phyloP scores from a whole-genome alignment of 2,113 vertebrate species.

The Dicentrarchus labrax region DNA sequence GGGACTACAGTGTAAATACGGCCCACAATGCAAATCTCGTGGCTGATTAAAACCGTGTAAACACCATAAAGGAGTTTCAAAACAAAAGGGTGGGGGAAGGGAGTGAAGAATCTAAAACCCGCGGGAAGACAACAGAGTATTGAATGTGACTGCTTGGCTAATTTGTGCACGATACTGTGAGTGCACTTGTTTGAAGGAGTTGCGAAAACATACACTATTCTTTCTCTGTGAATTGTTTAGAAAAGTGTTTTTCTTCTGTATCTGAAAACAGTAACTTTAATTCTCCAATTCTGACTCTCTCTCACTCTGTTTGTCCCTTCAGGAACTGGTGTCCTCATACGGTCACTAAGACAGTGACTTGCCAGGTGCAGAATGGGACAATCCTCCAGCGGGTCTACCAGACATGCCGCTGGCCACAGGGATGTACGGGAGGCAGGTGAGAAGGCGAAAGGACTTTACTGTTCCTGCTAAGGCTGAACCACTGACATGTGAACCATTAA shows the following conservation, averaged over 20 bases:
- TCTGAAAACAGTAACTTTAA: constrained; percentile 3
- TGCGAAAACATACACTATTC: neutral
- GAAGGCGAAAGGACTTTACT: constrained; percentile 4
- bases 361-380: constrained; percentile 96
- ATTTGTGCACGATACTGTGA: constrained; percentile 20
- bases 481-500: neutral
- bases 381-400: constrained; percentile 93
- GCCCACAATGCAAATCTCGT: constrained; percentile 66
- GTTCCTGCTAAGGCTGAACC: neutral
- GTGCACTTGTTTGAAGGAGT: constrained; percentile 18
- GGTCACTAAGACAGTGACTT: constrained; percentile 90
- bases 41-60: constrained; percentile 78
- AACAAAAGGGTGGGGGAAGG: constrained; percentile 55
- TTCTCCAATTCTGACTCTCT: neutral
- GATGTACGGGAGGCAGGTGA: constrained; percentile 92
- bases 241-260: neutral
- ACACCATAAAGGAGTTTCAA: constrained; percentile 74
- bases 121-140: neutral
- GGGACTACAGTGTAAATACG: constrained; percentile 70
- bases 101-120: constrained; percentile 23
- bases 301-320: constrained; percentile 32
- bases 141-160: constrained; percentile 40
- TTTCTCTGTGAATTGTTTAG: constrained; percentile 20
- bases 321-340: constrained; percentile 97
- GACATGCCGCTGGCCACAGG: constrained; percentile 94